Percentiles rank a stretch among this genome's conserved stretches.
Evolutionary conservation across 2,888 invertebrate species (phyloP).

Genomic region (Spialia ferax): DNA sequence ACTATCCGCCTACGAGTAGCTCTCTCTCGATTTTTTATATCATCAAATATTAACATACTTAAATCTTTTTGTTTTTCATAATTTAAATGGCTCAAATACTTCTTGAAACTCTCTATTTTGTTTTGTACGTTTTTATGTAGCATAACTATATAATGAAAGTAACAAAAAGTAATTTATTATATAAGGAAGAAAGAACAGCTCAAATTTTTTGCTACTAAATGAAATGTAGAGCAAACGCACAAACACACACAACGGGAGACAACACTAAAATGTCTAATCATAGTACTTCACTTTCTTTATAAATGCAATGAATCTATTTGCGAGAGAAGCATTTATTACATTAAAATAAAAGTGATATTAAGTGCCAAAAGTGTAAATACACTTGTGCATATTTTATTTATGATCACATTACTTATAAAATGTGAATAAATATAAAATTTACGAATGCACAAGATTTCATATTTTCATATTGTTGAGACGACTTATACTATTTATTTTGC

Average conservation of each 20-base stretch:
- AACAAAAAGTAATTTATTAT: neutral
- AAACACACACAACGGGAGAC: neutral
- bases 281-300: neutral
- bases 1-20: too few species aligned
- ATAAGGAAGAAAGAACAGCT: neutral
- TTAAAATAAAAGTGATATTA: slow-evolving; percentile 22
- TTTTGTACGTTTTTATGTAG: neutral
- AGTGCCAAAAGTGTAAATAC: slow-evolving; percentile 29
- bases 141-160: neutral
- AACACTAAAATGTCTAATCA: neutral
- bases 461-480: neutral
- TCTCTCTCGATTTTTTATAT: too few species aligned
- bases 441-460: neutral
- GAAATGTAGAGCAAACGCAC: too few species aligned
- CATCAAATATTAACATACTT: too few species aligned
- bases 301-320: neutral
- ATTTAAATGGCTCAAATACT: neutral
- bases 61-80: neutral
- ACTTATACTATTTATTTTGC: neutral
- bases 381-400: neutral
- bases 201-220: neutral
- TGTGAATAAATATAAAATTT: neutral
- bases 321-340: slow-evolving; percentile 1
- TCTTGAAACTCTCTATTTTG: neutral
- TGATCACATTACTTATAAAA: neutral